A percentile compares a stretch with the other conserved stretches of the same genome.
These are phyloP conservation scores for Centropyge bicolor DNA, from an alignment of 2,797 vertebrate species.

Conservation along the genomic window DNA sequence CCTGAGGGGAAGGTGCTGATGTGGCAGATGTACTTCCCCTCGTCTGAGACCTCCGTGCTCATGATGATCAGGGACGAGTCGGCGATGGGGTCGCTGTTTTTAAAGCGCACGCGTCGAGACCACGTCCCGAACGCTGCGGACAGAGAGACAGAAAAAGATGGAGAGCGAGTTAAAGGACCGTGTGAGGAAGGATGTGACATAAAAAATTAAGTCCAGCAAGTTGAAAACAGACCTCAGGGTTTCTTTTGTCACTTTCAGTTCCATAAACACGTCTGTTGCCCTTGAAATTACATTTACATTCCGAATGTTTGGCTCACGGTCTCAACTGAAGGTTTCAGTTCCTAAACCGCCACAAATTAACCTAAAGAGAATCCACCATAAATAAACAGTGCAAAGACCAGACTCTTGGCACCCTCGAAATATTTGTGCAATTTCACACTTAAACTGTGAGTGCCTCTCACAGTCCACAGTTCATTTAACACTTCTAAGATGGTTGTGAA, in stretches of 20 bases:
- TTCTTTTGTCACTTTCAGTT: conserved; percentile 40
- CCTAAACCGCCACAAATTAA: neutral
- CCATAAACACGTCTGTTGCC: neutral
- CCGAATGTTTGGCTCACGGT: neutral
- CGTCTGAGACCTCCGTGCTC: conserved; percentile 80
- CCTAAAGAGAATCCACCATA: no score
- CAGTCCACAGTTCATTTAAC: conserved; percentile 6
- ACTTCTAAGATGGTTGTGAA: conserved; percentile 6
- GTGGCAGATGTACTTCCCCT: conserved; percentile 89
- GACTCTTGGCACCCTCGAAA: neutral
- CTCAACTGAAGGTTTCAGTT: no score
- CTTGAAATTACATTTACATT: conserved; percentile 4
- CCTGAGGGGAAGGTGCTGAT: conserved; percentile 89
- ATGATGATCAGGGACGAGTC: conserved; percentile 82
- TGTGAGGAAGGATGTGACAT: conserved; percentile 7
- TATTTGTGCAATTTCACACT: neutral
- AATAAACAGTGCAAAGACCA: neutral
- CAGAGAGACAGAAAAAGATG: neutral
- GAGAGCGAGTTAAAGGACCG: neutral
- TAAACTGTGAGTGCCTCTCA: conserved; percentile 2
- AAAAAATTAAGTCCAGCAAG: conserved; percentile 24
- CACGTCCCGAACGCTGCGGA: conserved; percentile 71
- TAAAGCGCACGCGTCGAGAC: conserved; percentile 72
- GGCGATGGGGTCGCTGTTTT: conserved; percentile 65
- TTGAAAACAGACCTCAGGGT: conserved; percentile 13